Evolutionary conservation across 2,113 vertebrate species (phyloP), one percentile per base, ranked within the genome.

Genomic region (Pollachius pollachius): DNA sequence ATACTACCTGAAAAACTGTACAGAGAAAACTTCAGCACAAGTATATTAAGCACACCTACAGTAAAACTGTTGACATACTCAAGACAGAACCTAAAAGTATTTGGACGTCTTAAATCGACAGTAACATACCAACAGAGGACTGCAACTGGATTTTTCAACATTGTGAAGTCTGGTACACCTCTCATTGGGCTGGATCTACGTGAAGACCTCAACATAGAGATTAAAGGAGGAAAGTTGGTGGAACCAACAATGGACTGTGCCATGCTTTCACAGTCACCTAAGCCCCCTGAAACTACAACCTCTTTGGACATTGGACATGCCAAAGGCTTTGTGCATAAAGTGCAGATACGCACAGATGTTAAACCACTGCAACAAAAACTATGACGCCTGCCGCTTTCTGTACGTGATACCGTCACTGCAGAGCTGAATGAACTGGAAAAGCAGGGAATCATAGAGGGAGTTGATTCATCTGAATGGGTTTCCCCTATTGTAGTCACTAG

Each of bases 351-450:
- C 9, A 3, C 68, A 19, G 63, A 18, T 1, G 62, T 61, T 19
- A 75, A 70, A 17, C 62, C 69, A 17, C 37, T 57, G 27, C 48
- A 59, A 25, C 74, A 76, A 58, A 71, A 64, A n/a, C 52, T 67
- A 8, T 0, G 13, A 3, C 63, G 30, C 13, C 17, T 76, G 60
- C 74, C 60, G 12, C 16, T 76, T 18, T 66, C 69, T 41, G 60
- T 68, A 11, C 11, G 17, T n/a, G 69, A 52, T 37, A 69, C 64
- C 57, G 58, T 76, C 3, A 63, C 57, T 15, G 15, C 27, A 30
- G 21, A 63, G 27, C 62, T 63, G 62, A 63, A 11, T 30, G 25
- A 63, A 15, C 23, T 63, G 62, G 15, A 64, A 1, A 17, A 64
- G 7, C 18, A 62, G 19, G 60, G 60, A 15, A 62, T 27, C 60